Conservation (phyloP, 2,888 invertebrate species). For the Poecilobothrus nobilitatus region DNA sequence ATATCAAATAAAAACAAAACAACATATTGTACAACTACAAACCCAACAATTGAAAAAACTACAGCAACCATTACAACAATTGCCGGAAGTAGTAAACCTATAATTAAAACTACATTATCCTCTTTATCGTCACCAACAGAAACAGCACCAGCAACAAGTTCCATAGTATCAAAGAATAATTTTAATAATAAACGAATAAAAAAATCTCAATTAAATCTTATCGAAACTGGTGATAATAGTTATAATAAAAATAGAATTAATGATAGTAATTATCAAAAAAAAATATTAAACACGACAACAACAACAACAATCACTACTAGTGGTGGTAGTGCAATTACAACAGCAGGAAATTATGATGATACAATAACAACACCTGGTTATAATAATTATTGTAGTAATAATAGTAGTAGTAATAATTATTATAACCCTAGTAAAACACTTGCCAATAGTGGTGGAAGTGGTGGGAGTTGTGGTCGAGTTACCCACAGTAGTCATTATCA, state of each 20-base stretch:
- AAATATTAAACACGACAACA: not conserved
- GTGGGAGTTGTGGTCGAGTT: not conserved
- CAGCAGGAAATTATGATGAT: not conserved
- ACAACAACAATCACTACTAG: not conserved
- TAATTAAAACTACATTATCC: not conserved
- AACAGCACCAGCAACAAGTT: conserved; percentile 10
- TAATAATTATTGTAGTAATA: conserved; percentile 26
- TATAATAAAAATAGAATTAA: not conserved
- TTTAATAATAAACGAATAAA: not conserved
- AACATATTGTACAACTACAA: not conserved
- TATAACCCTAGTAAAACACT: too few relatives aligned
- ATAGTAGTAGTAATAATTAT: too few relatives aligned
- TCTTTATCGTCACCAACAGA: conserved; percentile 6
- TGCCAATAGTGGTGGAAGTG: not conserved
- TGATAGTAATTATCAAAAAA: not conserved
- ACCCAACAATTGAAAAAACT: not conserved
- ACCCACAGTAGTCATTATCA: not conserved
- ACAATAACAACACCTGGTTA: conserved; percentile 13
- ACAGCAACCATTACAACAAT: not conserved
- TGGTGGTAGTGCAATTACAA: not conserved
- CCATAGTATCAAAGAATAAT: not conserved
- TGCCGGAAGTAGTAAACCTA: too few relatives aligned
- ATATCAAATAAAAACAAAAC: too few relatives aligned
- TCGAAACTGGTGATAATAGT: conserved; percentile 7
- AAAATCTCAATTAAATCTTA: conserved; percentile 4